phyloP scores from a whole-genome alignment of 1,140 invertebrate genomes.

The Lepidotrigona ventralis region DNA sequence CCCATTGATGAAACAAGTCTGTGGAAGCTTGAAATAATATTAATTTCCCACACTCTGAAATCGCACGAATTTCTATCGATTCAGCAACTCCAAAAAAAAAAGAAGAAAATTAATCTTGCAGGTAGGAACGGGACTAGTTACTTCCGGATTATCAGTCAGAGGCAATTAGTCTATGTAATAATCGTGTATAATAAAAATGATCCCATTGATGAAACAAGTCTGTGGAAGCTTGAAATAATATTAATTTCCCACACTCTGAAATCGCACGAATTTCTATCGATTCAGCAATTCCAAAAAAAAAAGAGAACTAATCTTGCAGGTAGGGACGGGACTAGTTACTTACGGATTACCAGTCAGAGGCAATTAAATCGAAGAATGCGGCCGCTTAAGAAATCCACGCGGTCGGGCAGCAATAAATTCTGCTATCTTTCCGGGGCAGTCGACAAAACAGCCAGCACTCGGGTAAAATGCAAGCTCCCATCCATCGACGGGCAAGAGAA shows the following conservation, averaged over 20 bases:
- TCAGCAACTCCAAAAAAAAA: background rate
- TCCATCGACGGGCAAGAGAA: background rate
- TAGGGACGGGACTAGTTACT: background rate
- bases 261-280: background rate
- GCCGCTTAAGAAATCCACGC: constrained; percentile 16
- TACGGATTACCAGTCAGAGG: background rate
- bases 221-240: too few species aligned
- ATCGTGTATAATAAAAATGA: too few species aligned
- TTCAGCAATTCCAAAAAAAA: background rate
- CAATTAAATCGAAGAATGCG: background rate
- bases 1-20: background rate
- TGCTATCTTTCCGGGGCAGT: constrained; percentile 32
- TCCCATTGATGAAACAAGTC: background rate
- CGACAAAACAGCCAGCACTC: constrained; percentile 41
- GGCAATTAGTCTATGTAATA: background rate
- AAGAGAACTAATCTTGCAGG: background rate
- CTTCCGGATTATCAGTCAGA: background rate
- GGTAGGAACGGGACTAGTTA: background rate
- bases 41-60: accelerated
- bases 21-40: too few species aligned
- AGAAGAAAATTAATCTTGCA: background rate
- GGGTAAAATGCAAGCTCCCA: constrained; percentile 36
- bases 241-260: accelerated
- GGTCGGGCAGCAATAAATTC: constrained; percentile 27
- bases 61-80: background rate